Evolutionary conservation across 2,888 invertebrate species (phyloP).

Genomic region (Dysmachus trigonus): DNA sequence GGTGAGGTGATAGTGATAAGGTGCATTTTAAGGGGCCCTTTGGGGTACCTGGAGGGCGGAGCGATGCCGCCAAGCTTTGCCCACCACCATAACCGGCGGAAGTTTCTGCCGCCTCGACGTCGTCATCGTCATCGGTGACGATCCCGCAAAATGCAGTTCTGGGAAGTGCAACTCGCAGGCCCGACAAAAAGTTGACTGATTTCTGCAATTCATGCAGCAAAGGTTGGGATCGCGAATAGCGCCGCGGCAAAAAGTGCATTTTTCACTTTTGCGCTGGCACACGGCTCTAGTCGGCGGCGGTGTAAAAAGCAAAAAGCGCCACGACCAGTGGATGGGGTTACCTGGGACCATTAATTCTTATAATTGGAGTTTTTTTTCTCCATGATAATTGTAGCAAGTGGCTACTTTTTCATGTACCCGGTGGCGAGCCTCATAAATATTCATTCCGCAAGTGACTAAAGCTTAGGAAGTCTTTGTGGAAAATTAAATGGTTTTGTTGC

Average conservation of each 20-base stretch:
- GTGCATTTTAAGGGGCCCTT: background rate
- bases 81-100: too few species aligned
- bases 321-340: conserved; percentile 8
- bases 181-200: background rate
- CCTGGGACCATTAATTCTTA: conserved; percentile 47
- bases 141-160: background rate
- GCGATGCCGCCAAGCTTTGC: background rate
- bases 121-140: background rate
- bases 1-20: background rate
- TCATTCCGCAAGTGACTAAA: conserved; percentile 17
- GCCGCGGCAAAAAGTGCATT: background rate
- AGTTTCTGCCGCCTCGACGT: background rate
- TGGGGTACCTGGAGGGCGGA: background rate
- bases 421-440: conserved; percentile 36
- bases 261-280: background rate
- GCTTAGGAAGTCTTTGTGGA: conserved; percentile 11
- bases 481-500: conserved; percentile 41
- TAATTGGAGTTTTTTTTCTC: conserved; percentile 38
- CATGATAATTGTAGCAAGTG: conserved; percentile 32
- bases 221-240: too few species aligned
- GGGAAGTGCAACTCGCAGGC: background rate
- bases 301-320: background rate
- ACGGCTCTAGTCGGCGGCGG: background rate
- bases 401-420: conserved; percentile 4
- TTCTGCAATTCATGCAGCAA: conserved; percentile 33